Evolutionary conservation across 2,797 vertebrate species (phyloP).

Genomic region (Pagetopsis macropterus): DNA sequence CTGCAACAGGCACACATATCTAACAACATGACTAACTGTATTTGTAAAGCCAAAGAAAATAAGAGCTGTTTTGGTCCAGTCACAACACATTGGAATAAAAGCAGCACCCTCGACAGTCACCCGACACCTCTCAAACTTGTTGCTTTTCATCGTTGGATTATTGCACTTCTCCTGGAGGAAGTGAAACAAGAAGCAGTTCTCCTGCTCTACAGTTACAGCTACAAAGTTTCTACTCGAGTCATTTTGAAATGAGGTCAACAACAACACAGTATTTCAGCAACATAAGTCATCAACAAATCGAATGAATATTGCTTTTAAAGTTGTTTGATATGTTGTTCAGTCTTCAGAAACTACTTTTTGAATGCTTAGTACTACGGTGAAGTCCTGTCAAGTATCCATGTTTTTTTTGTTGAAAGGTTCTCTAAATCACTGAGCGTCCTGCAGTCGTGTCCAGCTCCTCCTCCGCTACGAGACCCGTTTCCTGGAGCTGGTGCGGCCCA

Average conservation of each 20-base stretch:
- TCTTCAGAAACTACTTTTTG: constrained; percentile 59
- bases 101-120: constrained; percentile 20
- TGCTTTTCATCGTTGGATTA: constrained; percentile 63
- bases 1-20: constrained; percentile 60
- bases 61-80: constrained; percentile 65
- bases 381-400: constrained; percentile 30
- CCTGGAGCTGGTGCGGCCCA: constrained; percentile 88
- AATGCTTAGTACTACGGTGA: constrained; percentile 30
- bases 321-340: constrained; percentile 79
- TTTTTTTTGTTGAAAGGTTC: not conserved
- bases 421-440: constrained; percentile 2
- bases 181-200: constrained; percentile 52
- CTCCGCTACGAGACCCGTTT: constrained; percentile 78
- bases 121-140: constrained; percentile 26
- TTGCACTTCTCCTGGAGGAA: constrained; percentile 74
- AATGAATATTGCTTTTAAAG: constrained; percentile 83
- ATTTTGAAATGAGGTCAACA: constrained; percentile 61
- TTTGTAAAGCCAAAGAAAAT: constrained; percentile 59
- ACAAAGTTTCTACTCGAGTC: constrained; percentile 58
- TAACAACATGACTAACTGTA: constrained; percentile 61
- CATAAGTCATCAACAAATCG: constrained; percentile 64
- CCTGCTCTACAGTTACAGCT: constrained; percentile 56
- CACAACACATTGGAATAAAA: constrained; percentile 52
- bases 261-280: constrained; percentile 71
- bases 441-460: not conserved